Conservation (phyloP, 2,113 vertebrate species). For the Phycodurus eques region DNA sequence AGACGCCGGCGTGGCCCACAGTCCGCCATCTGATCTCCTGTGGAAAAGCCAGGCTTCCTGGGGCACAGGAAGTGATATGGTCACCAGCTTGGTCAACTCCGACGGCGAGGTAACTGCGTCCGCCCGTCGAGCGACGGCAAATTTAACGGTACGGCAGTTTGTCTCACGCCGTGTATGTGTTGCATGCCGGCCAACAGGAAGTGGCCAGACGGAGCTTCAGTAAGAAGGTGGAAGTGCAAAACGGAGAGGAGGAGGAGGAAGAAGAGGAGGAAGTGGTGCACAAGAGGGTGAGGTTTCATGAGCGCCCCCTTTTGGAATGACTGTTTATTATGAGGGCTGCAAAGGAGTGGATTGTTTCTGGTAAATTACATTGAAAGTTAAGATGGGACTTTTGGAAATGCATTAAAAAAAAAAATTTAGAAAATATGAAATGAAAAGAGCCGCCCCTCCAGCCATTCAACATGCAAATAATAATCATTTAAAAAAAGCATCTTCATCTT, state of each 20-base stretch:
- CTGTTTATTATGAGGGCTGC: too few relatives aligned
- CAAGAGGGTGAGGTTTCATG: slow-evolving; percentile 72
- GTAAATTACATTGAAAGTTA: too few relatives aligned
- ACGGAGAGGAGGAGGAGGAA: slow-evolving; percentile 86
- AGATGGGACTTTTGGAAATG: not conserved
- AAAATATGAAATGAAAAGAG: too few relatives aligned
- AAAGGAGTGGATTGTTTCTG: too few relatives aligned
- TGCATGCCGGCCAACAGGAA: slow-evolving; percentile 71
- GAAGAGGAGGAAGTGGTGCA: slow-evolving; percentile 86
- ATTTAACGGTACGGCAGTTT: not conserved
- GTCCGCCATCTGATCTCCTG: slow-evolving; percentile 86
- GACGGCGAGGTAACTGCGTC: slow-evolving; percentile 82
- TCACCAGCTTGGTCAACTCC: slow-evolving; percentile 79
- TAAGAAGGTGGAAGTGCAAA: slow-evolving; percentile 79
- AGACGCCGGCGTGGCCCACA: slow-evolving; percentile 84
- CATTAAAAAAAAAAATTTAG: too few relatives aligned
- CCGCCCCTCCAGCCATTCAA: too few relatives aligned
- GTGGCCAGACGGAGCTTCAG: slow-evolving; percentile 83
- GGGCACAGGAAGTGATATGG: slow-evolving; percentile 80
- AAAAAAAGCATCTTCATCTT: too few relatives aligned
- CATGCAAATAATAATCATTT: too few relatives aligned
- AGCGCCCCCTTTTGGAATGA: slow-evolving; percentile 42
- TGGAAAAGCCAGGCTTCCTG: slow-evolving; percentile 93
- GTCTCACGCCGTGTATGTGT: not conserved
- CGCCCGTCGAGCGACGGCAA: too few relatives aligned